Conservation (phyloP, 2,888 invertebrate species). For the Poecilus cupreus region DNA sequence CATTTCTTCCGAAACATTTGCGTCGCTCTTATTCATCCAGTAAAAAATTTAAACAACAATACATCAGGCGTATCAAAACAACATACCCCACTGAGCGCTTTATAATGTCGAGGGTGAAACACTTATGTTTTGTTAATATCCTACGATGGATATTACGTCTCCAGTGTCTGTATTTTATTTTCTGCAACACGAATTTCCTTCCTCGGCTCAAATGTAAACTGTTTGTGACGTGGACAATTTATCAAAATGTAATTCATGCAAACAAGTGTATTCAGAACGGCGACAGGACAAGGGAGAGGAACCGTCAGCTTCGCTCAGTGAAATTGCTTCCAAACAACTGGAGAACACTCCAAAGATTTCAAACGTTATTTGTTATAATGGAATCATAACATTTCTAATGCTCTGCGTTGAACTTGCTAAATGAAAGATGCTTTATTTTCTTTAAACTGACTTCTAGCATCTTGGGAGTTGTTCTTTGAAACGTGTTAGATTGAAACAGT, state of each 20-base stretch:
- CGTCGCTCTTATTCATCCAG: neutral
- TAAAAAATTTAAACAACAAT: neutral
- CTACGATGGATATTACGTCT: neutral
- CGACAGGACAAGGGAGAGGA: neutral
- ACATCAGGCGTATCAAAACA: neutral
- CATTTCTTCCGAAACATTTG: neutral
- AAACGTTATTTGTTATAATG: neutral
- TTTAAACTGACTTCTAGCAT: too few relatives aligned
- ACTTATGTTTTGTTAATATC: neutral
- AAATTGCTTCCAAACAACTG: slow-evolving; percentile 7
- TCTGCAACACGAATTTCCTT: neutral
- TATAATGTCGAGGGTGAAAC: neutral
- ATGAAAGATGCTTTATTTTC: neutral
- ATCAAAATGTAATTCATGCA: slow-evolving; percentile 55
- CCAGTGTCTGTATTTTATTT: slow-evolving; percentile 12
- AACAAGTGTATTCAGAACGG: slow-evolving; percentile 34
- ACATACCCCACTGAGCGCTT: neutral
- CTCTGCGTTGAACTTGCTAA: too few relatives aligned
- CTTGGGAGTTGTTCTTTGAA: too few relatives aligned
- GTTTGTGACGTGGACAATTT: slow-evolving; percentile 47
- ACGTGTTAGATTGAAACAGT: too few relatives aligned
- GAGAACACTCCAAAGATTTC: neutral
- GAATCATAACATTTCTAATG: neutral
- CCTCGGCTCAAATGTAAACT: slow-evolving; percentile 9
- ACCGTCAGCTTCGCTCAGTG: neutral